A percentile compares a stretch with the other conserved stretches of the same genome.
Evolutionary conservation across 2,888 invertebrate species (phyloP).

Genomic region (Pterobdella sp.): DNA sequence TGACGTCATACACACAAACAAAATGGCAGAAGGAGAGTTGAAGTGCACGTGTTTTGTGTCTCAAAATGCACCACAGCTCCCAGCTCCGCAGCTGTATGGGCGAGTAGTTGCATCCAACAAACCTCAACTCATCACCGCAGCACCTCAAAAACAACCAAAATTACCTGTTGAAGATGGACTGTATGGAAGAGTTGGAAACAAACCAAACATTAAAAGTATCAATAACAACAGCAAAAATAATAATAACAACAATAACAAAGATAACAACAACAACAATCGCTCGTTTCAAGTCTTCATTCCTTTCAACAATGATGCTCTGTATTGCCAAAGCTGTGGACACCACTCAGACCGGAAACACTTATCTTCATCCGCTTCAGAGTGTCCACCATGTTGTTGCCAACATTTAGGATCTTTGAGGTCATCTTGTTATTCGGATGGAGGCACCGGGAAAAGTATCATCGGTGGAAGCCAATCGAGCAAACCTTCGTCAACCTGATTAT

Average conservation of each 20-base stretch:
- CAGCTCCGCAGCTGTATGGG: background rate
- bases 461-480: no score
- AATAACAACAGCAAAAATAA: background rate
- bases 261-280: background rate
- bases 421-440: no score
- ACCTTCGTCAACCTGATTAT: no score
- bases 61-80: background rate
- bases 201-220: no score
- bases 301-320: background rate
- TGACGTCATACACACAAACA: constrained; percentile 13
- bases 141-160: constrained; percentile 4
- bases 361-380: no score
- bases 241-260: background rate
- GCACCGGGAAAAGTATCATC: no score
- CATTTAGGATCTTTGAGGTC: no score
- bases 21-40: background rate
- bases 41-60: constrained; percentile 1
- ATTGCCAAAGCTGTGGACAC: background rate
- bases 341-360: no score
- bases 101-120: constrained; percentile 2
- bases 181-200: constrained; percentile 2
- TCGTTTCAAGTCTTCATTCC: background rate
- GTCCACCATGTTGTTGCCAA: no score
- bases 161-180: background rate
- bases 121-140: constrained; percentile 10